These are phyloP conservation scores for Carpatolechia fugitivella DNA, from an alignment of 2,888 invertebrate species.

Conservation along the genomic window DNA sequence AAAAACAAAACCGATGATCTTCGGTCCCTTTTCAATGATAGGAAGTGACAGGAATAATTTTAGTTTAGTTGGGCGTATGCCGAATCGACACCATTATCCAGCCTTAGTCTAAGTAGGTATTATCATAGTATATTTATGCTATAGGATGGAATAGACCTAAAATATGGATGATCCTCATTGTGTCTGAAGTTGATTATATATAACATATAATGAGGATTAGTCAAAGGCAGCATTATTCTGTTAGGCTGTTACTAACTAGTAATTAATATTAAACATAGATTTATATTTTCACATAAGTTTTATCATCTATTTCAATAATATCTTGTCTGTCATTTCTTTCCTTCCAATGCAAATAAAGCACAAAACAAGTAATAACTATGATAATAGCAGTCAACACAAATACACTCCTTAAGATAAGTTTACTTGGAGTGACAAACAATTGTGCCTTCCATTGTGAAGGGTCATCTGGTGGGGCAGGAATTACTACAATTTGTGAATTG, in stretches of 20 bases:
- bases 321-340: constrained; percentile 81
- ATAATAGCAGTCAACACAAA: constrained; percentile 93
- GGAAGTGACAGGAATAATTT: too few species aligned
- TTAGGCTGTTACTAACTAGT: not conserved
- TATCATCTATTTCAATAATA: constrained; percentile 70
- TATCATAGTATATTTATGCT: too few species aligned
- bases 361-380: constrained; percentile 90
- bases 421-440: constrained; percentile 96
- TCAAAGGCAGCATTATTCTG: too few species aligned
- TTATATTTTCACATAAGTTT: constrained; percentile 67
- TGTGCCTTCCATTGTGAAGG: constrained; percentile 93
- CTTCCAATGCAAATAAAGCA: constrained; percentile 92
- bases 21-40: too few species aligned
- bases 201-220: too few species aligned
- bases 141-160: too few species aligned
- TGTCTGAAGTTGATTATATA: too few species aligned
- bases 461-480: constrained; percentile 89
- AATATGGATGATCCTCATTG: too few species aligned
- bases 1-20: too few species aligned
- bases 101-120: too few species aligned
- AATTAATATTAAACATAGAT: not conserved
- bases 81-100: too few species aligned
- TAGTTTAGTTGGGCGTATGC: too few species aligned
- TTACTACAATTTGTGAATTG: constrained; percentile 97
- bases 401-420: constrained; percentile 94